phyloP scores from a whole-genome alignment of 1,140 invertebrate species.

The Apis cerana region DNA sequence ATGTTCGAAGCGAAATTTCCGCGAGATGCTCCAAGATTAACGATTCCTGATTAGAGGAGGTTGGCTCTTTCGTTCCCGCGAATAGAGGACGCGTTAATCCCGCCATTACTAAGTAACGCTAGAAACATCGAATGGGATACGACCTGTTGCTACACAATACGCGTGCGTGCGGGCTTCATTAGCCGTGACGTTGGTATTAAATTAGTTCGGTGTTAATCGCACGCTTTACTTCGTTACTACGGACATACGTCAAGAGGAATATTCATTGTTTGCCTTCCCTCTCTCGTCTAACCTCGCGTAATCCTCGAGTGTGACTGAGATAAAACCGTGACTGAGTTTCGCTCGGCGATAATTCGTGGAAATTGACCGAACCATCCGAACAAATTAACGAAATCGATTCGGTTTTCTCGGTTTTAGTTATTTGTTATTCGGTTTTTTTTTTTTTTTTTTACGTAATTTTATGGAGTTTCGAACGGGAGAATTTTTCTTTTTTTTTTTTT shows the following conservation, averaged over 20 bases:
- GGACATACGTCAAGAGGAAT: constrained; percentile 13
- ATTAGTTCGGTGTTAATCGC: constrained; percentile 28
- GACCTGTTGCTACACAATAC: constrained; percentile 31
- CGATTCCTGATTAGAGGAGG: background rate
- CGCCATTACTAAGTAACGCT: background rate
- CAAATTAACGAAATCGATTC: no score
- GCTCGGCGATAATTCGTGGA: background rate
- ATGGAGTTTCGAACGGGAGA: no score
- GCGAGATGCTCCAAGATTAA: background rate
- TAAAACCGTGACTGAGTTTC: background rate
- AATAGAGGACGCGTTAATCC: constrained; percentile 26
- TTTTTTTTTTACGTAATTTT: no score
- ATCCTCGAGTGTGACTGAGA: background rate
- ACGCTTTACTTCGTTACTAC: constrained; percentile 20
- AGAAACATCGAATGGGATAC: background rate
- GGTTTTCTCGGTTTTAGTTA: background rate
- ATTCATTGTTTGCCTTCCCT: background rate
- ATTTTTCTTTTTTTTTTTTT: no score
- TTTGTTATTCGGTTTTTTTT: background rate
- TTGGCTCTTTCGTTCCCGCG: no score
- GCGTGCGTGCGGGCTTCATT: constrained; percentile 3
- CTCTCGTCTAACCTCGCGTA: background rate
- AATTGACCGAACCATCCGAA: background rate
- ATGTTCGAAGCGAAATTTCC: background rate
- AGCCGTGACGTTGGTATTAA: background rate